phyloP scores from a whole-genome alignment of 2,888 invertebrate species.

The Aphidoletes aphidimyza region DNA sequence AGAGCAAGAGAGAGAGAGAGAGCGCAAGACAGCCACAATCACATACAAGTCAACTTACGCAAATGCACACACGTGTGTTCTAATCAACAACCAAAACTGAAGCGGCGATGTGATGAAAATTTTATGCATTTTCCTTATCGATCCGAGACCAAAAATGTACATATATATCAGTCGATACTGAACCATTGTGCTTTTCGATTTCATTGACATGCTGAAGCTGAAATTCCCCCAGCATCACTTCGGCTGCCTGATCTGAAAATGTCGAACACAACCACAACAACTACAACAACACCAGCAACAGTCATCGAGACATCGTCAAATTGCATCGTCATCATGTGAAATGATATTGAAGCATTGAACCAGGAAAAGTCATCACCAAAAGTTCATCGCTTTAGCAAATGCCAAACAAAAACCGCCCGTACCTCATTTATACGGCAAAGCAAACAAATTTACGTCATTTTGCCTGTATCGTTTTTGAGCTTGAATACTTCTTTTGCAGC shows the following conservation, averaged over 20 bases:
- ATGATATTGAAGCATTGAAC: constrained; percentile 7
- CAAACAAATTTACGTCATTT: constrained; percentile 12
- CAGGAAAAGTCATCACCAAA: constrained; percentile 41
- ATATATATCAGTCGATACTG: no score
- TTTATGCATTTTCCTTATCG: neutral
- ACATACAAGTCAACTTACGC: neutral
- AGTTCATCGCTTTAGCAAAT: neutral
- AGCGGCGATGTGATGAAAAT: constrained; percentile 26
- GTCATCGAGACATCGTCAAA: neutral
- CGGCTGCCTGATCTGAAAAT: no score
- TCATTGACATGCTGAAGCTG: no score
- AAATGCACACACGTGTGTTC: constrained; percentile 5
- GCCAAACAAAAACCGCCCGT: neutral
- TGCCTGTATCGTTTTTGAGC: neutral
- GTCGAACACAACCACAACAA: no score
- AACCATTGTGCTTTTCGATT: no score
- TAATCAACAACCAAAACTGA: neutral
- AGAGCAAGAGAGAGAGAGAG: no score
- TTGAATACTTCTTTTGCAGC: constrained; percentile 5
- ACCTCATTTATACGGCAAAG: neutral
- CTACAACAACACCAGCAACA: neutral
- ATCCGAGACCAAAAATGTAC: neutral
- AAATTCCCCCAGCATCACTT: no score
- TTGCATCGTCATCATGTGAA: constrained; percentile 31
- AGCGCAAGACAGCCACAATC: no score